A percentile compares a stretch with the other conserved stretches of the same genome.
Conservation (phyloP, 2,888 invertebrate species). For the Metalampra italica region DNA sequence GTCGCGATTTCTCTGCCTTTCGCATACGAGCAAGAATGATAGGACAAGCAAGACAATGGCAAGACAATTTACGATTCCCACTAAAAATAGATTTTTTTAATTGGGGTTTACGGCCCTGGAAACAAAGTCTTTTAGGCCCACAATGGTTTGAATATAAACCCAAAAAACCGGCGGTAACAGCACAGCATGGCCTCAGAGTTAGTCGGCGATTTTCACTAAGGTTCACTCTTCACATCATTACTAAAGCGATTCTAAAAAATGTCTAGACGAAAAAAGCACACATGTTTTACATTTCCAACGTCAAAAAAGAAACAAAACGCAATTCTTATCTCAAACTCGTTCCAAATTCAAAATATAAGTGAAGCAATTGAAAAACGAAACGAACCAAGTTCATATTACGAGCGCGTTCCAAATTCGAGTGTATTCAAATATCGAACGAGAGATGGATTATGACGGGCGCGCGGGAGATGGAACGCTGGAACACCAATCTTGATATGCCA, state of each 20-base stretch:
- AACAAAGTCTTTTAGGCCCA: too few relatives aligned
- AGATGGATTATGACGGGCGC: conserved; percentile 66
- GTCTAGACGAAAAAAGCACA: conserved; percentile 14
- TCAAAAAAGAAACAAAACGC: conserved; percentile 31
- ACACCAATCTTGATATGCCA: conserved; percentile 46
- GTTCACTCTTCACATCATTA: too few relatives aligned
- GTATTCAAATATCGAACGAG: conserved; percentile 74
- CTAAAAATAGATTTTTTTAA: too few relatives aligned
- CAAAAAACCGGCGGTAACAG: too few relatives aligned
- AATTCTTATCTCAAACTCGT: conserved; percentile 60
- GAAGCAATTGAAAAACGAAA: conserved; percentile 77
- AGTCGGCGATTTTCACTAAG: too few relatives aligned
- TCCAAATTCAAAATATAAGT: conserved; percentile 75
- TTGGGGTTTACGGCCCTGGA: too few relatives aligned
- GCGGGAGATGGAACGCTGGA: conserved; percentile 48
- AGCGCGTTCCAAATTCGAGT: conserved; percentile 71
- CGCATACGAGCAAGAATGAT: conserved; percentile 36
- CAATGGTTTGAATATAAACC: too few relatives aligned
- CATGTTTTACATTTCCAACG: conserved; percentile 33
- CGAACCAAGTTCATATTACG: conserved; percentile 71
- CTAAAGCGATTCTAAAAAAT: too few relatives aligned
- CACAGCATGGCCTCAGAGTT: too few relatives aligned
- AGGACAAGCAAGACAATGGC: conserved; percentile 53
- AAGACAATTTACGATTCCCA: conserved; percentile 37
- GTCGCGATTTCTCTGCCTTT: conserved; percentile 69